Conservation (phyloP, 2,888 invertebrate genomes). For the Stegophylla sp. region DNA sequence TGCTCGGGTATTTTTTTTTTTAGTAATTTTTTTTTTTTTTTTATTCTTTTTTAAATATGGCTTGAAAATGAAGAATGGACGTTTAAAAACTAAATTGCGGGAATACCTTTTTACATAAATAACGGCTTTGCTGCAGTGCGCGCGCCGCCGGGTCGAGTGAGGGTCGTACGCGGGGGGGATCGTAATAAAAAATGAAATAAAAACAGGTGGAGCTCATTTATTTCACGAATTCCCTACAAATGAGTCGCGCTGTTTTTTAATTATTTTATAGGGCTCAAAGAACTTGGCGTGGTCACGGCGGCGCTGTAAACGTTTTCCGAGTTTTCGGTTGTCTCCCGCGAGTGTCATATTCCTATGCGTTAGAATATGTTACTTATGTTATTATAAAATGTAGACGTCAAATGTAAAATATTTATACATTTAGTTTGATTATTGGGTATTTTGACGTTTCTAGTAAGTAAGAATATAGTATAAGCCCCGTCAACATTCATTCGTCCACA, state of each 20-base stretch:
- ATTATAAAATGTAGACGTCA: too few species aligned
- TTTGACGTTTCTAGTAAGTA: too few species aligned
- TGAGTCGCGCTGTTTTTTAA: constrained; percentile 39
- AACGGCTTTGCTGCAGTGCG: constrained; percentile 21
- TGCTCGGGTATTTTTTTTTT: constrained; percentile 40
- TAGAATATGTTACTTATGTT: too few species aligned
- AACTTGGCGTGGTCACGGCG: neutral
- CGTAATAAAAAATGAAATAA: constrained; percentile 47
- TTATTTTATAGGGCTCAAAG: constrained; percentile 22
- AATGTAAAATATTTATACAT: too few species aligned
- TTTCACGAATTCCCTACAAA: constrained; percentile 50
- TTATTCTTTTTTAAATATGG: constrained; percentile 51
- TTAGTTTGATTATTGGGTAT: too few species aligned
- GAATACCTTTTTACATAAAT: constrained; percentile 58
- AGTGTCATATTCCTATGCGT: neutral
- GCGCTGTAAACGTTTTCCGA: constrained; percentile 2
- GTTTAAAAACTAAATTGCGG: constrained; percentile 59
- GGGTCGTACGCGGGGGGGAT: neutral
- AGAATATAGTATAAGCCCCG: too few species aligned
- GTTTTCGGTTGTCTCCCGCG: constrained; percentile 9
- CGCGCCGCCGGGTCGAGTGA: neutral
- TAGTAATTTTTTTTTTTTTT: too few species aligned
- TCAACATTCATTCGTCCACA: too few species aligned
- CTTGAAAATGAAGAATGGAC: constrained; percentile 59
- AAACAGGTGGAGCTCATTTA: constrained; percentile 57